Base-by-base conservation (phyloP, 2,113 vertebrate genomes). In the Fukomys damarensis region DNA sequence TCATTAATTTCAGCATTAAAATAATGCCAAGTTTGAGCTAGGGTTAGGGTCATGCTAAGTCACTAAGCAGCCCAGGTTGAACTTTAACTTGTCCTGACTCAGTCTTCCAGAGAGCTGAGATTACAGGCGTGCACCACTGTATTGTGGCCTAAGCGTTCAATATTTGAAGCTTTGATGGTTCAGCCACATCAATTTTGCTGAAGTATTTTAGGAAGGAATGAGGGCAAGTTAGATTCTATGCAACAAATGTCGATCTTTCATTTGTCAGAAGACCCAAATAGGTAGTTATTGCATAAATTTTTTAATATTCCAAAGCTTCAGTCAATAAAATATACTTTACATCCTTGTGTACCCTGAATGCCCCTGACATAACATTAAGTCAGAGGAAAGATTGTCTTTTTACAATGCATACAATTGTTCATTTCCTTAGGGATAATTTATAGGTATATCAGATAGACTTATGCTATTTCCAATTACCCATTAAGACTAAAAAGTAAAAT, bases 1-100 rank as follows among this genome's bases (percentile, higher is more conserved):
- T 86, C 70, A 87, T 85, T 81, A 58, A 92, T 65, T 86, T 63
- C 49, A 63, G 89, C 26, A 95, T 89, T 86, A 92, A 93, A 97
- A 46, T 85, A 70, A 86, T 6, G 83, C 59, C 80, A n/a, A 66
- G 74, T 89, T 89, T 90, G 59, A 84, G 72, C 26, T 28, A 76
- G 41, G 72, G 26, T 16, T 14, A 46, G 19, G 68, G 41, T 76
- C 11, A 2, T 2, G 11, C 41, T 49, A 17, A 46, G 24, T 46
- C 13, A 5, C 6, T 46, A 77, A 77, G 26, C 43, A 32, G 5
- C 14, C 43, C 26, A 49, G 74, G 74, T 43, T 77, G 74, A 49
- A 41, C n/a, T 22, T 41, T n/a, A 68, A 26, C 70, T 41, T 74
- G 70, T 76, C 74, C 12, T 49, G 24, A 7, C 41, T 30, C 43